Base-by-base conservation (phyloP, 2,888 invertebrate species). In the Drosophila mimetica region DNA sequence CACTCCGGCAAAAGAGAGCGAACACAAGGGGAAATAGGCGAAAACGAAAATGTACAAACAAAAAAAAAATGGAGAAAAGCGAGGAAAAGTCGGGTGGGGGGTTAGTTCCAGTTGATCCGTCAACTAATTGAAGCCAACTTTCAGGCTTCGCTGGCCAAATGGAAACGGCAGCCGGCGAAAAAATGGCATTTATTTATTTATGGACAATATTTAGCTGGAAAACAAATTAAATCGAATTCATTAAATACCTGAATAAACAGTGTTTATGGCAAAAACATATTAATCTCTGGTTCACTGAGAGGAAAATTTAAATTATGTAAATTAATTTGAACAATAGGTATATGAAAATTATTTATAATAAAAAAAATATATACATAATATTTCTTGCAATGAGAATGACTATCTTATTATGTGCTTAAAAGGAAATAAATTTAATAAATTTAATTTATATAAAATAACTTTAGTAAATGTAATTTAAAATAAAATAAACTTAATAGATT, bases 121-220 rank as follows among this genome's bases (percentile, higher is more conserved):
- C 60, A 59, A 28, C 60, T 61, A 61, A 61, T 61, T 61, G 60
- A 61, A 61, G 60, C 61, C 60, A 61, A 60, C 60, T 42, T 60
- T 39, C 46, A 39, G 57, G 57, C 57, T 53, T 57, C 57, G 53
- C 37, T 53, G 55, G 37, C 55, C 36, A 57, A 57, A 52, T 28
- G 55, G 36, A 28, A n/a, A 20, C 36, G 11, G 9, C 18, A 7
- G n/a, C 39, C 1, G 11, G 11, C 18, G 36, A 47, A 39, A 16
- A 48, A 14, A 6, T 16, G 22, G 14, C 20, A 20, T 32, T 54
- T 54, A 58, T 16, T 58, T 54, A 58, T 58, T 58, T 54, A 54
- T 58, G 58, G 32, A 32, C 20, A 53, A 41, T 54, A 32, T 58
- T 58, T 54, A 25, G 55, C 22, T 22, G 57, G 30, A 54, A 53